Evolutionary conservation across 2,888 invertebrate species (phyloP).

Genomic region (Athalia rosae): DNA sequence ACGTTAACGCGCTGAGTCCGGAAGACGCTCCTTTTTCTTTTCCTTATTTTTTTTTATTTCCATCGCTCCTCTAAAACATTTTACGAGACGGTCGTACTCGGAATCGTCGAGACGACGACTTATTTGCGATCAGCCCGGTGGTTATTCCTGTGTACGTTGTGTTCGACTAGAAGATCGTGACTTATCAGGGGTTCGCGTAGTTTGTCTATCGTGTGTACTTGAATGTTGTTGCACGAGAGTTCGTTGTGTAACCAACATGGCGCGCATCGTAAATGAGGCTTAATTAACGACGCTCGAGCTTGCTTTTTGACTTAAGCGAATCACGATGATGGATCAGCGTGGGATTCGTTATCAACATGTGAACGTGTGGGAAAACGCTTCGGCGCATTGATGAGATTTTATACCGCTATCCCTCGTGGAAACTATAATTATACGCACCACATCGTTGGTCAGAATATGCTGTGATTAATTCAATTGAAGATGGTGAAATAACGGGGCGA

Average conservation of each 20-base stretch:
- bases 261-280: conserved; percentile 16
- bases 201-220: background rate
- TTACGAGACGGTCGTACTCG: too few relatives aligned
- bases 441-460: too few relatives aligned
- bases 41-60: too few relatives aligned
- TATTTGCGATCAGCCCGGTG: background rate
- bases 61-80: too few relatives aligned
- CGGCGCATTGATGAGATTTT: too few relatives aligned
- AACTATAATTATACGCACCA: too few relatives aligned
- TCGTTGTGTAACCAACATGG: background rate
- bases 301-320: conserved; percentile 5
- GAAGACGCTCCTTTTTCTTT: too few relatives aligned
- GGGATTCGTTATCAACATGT: background rate
- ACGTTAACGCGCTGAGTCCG: too few relatives aligned
- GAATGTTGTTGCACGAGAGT: background rate
- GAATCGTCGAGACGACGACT: background rate
- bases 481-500: too few relatives aligned
- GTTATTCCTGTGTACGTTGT: background rate
- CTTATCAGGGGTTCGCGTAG: conserved; percentile 12
- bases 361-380: background rate
- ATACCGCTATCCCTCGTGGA: too few relatives aligned
- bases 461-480: too few relatives aligned
- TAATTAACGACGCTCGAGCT: conserved; percentile 31
- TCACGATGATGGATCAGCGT: background rate
- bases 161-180: conserved; percentile 8